A percentile compares a stretch with the other conserved stretches of the same genome.
These are phyloP conservation scores for Kryptolebias ocellatus DNA, from an alignment of 2,797 vertebrate genomes.

Conservation along the genomic window DNA sequence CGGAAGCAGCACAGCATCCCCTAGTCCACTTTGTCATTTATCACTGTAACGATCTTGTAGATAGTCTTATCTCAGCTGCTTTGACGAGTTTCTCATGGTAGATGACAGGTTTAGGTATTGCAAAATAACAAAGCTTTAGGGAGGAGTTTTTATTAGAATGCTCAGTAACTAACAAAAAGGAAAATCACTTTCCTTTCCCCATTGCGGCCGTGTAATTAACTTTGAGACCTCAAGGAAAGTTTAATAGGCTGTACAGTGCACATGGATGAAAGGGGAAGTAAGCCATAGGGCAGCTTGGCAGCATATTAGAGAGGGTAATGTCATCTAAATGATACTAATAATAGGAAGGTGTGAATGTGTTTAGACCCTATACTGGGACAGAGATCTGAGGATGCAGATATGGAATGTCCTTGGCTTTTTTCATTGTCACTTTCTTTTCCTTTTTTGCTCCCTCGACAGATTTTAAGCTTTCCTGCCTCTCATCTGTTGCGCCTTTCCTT, in stretches of 20 bases:
- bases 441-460: slow-evolving; percentile 12
- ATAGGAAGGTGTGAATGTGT: slow-evolving; percentile 65
- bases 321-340: slow-evolving; percentile 69
- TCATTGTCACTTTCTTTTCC: slow-evolving; percentile 17
- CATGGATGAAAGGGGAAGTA: slow-evolving; percentile 51
- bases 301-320: slow-evolving; percentile 61
- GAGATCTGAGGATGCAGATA: slow-evolving; percentile 30
- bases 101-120: slow-evolving; percentile 44
- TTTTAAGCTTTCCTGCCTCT: slow-evolving; percentile 24
- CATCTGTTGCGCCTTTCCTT: slow-evolving; percentile 10
- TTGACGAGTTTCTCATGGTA: slow-evolving; percentile 32
- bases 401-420: slow-evolving; percentile 10
- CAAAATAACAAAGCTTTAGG: slow-evolving; percentile 23
- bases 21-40: slow-evolving; percentile 32
- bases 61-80: slow-evolving; percentile 55
- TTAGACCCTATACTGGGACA: slow-evolving; percentile 41
- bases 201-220: slow-evolving; percentile 17
- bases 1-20: slow-evolving; percentile 54
- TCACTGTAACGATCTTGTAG: slow-evolving; percentile 45
- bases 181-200: slow-evolving; percentile 27
- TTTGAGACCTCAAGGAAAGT: slow-evolving; percentile 46
- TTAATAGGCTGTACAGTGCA: slow-evolving; percentile 53
- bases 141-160: slow-evolving; percentile 1
- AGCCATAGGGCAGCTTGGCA: slow-evolving; percentile 60
- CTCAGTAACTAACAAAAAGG: slow-evolving; percentile 13